Conservation (phyloP, 2,888 invertebrate species). For the Drosophila quinaria region DNA sequence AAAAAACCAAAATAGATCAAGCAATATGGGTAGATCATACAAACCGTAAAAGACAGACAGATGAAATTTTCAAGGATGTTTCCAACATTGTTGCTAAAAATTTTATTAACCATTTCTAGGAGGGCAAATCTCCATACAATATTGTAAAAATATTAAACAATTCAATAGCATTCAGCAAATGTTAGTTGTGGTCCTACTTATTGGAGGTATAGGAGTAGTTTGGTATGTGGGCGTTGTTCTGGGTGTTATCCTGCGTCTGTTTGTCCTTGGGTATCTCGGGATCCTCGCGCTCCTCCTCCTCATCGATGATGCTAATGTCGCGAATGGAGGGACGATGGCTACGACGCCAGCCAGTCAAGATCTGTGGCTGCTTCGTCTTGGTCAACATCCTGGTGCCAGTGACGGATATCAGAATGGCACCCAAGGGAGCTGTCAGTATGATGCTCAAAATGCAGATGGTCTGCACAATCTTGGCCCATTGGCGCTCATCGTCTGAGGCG, state of each 20-base stretch:
- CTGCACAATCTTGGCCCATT: constrained; percentile 90
- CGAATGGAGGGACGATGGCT: constrained; percentile 93
- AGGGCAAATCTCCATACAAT: neutral
- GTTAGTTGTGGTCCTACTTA: constrained; percentile 52
- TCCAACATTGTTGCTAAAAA: neutral
- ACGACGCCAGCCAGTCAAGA: constrained; percentile 90
- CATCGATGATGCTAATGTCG: constrained; percentile 94
- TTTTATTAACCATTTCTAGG: neutral
- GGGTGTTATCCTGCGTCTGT: constrained; percentile 82
- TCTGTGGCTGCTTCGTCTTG: constrained; percentile 90
- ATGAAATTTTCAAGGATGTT: too few relatives aligned
- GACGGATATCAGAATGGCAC: constrained; percentile 92
- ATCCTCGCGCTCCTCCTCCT: constrained; percentile 90
- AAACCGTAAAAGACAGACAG: too few relatives aligned
- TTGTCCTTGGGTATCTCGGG: constrained; percentile 84
- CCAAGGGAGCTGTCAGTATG: constrained; percentile 93
- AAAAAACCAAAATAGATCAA: neutral
- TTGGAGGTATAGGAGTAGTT: constrained; percentile 70
- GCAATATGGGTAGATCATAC: too few relatives aligned
- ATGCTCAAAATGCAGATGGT: constrained; percentile 93
- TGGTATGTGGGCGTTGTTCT: constrained; percentile 78
- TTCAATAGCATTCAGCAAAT: constrained; percentile 14
- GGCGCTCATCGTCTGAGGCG: constrained; percentile 86
- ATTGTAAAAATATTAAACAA: constrained; percentile 1
- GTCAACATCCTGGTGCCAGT: constrained; percentile 92